Evolutionary conservation across 2,797 vertebrate genomes (phyloP).

Genomic region (Sebastes baramenuke): DNA sequence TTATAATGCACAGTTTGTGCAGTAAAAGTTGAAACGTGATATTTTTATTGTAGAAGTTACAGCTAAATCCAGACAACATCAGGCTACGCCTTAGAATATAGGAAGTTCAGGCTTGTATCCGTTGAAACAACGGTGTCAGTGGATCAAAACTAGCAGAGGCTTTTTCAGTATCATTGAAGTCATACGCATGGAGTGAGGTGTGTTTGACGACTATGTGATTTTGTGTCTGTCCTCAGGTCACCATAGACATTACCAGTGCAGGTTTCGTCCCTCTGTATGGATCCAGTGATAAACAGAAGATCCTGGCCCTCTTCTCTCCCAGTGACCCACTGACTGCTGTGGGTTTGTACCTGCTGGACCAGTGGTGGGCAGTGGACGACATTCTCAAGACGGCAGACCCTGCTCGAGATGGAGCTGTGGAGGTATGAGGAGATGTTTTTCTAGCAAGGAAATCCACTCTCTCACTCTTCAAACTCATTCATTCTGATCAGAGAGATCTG

Average conservation of each 20-base stretch:
- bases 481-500: neutral
- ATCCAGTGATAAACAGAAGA: conserved; percentile 78
- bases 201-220: neutral
- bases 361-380: conserved; percentile 90
- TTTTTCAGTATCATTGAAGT: neutral
- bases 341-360: conserved; percentile 87
- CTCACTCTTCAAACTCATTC: neutral
- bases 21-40: no score
- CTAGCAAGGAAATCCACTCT: neutral
- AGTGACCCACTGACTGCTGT: conserved; percentile 81
- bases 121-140: no score
- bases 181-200: neutral
- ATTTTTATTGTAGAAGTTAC: no score
- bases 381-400: conserved; percentile 85
- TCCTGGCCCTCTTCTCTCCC: conserved; percentile 89
- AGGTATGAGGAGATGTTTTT: conserved; percentile 75
- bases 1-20: no score
- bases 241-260: conserved; percentile 82
- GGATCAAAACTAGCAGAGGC: no score
- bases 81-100: no score
- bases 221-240: conserved; percentile 37
- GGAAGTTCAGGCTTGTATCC: no score
- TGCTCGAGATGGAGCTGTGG: conserved; percentile 82
- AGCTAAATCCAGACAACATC: no score
- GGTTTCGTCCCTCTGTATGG: conserved; percentile 88